Evolutionary conservation across 2,888 invertebrate genomes (phyloP).

Genomic region (Hydrotaea diabolus): DNA sequence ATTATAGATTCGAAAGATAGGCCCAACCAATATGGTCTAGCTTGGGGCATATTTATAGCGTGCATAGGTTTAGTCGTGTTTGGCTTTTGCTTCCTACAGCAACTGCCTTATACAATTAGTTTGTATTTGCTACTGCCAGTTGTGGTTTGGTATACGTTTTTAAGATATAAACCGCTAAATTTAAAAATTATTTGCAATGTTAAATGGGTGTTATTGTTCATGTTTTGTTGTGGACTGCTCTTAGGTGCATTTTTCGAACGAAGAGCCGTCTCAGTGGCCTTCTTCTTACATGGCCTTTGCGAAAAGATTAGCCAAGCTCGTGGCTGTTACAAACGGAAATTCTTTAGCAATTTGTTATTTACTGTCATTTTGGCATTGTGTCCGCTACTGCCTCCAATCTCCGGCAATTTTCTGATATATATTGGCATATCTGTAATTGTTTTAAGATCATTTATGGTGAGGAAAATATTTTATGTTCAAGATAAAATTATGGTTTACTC

Average conservation of each 20-base stretch:
- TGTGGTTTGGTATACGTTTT: constrained; percentile 75
- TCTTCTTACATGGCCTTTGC: constrained; percentile 71
- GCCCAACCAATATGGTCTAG: not conserved
- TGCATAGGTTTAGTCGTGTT: constrained; percentile 54
- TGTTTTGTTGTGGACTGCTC: constrained; percentile 74
- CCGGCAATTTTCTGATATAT: constrained; percentile 72
- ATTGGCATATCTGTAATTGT: constrained; percentile 70
- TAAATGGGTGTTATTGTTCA: constrained; percentile 75
- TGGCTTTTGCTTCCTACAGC: constrained; percentile 83
- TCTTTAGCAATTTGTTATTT: constrained; percentile 80
- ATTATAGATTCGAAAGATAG: not conserved
- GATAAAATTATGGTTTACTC: constrained; percentile 69
- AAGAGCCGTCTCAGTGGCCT: constrained; percentile 75
- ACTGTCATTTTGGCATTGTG: constrained; percentile 85
- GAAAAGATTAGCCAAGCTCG: constrained; percentile 69
- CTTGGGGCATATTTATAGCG: not conserved
- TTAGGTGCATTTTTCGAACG: constrained; percentile 77
- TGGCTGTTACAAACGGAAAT: constrained; percentile 69
- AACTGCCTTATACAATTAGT: constrained; percentile 84
- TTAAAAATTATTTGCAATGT: constrained; percentile 32
- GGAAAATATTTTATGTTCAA: constrained; percentile 64
- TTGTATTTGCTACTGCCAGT: constrained; percentile 86
- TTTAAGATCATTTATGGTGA: constrained; percentile 68
- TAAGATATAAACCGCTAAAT: constrained; percentile 47
- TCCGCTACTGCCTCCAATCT: constrained; percentile 87